phyloP scores from a whole-genome alignment of 2,113 vertebrate species.

The Apteryx owenii region DNA sequence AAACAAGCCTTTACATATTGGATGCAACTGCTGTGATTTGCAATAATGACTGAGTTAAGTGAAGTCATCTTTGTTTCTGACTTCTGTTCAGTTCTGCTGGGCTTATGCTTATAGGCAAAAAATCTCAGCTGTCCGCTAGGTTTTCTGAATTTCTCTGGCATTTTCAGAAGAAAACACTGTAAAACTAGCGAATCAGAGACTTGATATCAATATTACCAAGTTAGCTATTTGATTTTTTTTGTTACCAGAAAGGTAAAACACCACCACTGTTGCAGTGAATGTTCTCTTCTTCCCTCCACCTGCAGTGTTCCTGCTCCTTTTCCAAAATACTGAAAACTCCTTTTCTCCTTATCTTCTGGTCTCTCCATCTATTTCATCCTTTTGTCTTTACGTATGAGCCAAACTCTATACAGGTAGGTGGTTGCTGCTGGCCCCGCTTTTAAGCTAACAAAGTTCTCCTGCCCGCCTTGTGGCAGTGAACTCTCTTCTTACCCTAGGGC shows the following conservation, averaged over 20 bases:
- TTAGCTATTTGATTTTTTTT: not conserved
- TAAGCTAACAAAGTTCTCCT: not conserved
- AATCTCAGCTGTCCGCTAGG: not conserved
- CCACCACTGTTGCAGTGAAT: not conserved
- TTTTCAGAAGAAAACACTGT: not conserved
- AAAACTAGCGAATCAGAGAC: not conserved
- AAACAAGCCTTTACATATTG: not conserved
- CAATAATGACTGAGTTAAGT: not conserved
- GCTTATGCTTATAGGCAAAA: not conserved
- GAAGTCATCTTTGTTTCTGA: not conserved
- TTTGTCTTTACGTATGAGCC: not conserved
- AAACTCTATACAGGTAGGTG: not conserved
- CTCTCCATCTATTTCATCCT: not conserved
- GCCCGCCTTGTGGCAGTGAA: not conserved
- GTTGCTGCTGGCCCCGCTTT: conserved; percentile 24
- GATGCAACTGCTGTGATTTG: not conserved
- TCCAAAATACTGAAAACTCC: not conserved
- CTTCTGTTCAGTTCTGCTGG: not conserved
- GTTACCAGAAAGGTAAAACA: not conserved
- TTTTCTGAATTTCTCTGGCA: not conserved
- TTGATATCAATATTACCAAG: not conserved
- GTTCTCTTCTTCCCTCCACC: not conserved
- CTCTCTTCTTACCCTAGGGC: not conserved
- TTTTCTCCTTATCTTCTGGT: conserved; percentile 11
- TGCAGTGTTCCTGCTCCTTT: not conserved